Percentiles rank a stretch among this genome's conserved stretches.
phyloP scores from a whole-genome alignment of 2,888 invertebrate species.

The Nomada fucata region DNA sequence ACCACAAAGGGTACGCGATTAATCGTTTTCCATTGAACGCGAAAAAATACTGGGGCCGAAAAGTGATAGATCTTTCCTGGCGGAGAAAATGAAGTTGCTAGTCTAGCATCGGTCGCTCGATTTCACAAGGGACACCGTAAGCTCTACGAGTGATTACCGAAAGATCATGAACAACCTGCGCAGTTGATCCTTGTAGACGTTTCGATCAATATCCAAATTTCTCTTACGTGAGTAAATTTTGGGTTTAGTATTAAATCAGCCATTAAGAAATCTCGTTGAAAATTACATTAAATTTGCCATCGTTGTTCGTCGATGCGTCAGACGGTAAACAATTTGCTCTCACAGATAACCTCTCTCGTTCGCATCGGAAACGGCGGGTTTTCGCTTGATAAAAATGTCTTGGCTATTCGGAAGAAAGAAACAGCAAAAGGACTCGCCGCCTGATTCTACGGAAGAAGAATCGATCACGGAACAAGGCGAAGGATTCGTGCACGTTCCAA shows the following conservation, averaged over 20 bases:
- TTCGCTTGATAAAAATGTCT: conserved; percentile 75
- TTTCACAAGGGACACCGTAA: too few species aligned
- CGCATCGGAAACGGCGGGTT: neutral
- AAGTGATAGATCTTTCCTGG: too few species aligned
- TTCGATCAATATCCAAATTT: neutral
- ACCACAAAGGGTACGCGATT: neutral
- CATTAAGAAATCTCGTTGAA: neutral
- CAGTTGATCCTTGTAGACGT: neutral
- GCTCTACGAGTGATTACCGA: neutral
- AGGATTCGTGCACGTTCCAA: conserved; percentile 77
- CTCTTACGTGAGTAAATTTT: conserved; percentile 2
- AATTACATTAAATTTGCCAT: neutral
- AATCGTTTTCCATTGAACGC: neutral
- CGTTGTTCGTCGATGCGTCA: neutral
- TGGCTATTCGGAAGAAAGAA: conserved; percentile 83
- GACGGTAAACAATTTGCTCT: neutral
- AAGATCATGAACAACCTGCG: neutral
- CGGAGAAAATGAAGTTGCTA: neutral
- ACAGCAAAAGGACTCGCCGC: conserved; percentile 77
- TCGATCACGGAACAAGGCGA: conserved; percentile 60
- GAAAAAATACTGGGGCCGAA: neutral
- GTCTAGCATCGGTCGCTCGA: too few species aligned
- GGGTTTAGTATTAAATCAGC: neutral
- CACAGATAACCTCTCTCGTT: conserved; percentile 24
- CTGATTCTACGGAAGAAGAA: conserved; percentile 75